Evolutionary conservation across 2,888 invertebrate species (phyloP), one percentile per base, ranked within the genome.

Genomic region (Stenolophus ochropezus): DNA sequence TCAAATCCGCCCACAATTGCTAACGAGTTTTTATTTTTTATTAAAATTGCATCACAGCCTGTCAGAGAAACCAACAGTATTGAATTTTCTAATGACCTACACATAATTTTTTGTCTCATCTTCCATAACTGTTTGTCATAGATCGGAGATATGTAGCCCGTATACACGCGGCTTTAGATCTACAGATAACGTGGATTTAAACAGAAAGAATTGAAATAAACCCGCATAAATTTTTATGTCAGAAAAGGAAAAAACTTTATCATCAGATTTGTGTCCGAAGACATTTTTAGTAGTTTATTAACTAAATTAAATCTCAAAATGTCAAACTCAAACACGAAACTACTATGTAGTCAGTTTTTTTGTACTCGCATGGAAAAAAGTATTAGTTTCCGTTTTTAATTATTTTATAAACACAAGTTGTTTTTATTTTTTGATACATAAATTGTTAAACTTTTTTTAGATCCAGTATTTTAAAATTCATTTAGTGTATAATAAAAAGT

Each of bases 1-100:
- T 75, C 25, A 75, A 53, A 53, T 27, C 49, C 74, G 74, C 74
- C 74, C 53, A 75, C 74, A 75, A 75, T 25, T 20, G 74, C 74
- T 75, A 75, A 75, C 53, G 27, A 75, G 51, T 75, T 51, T 74
- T 53, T 75, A 23, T 23, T 75, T 53, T 75, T 51, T 75, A 53
- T 75, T 53, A 49, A 75, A 75, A 49, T 75, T 75, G 74, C 74
- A 75, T 75, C 74, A 75, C 21, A 74, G 11, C 21, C 18, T 42
- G 69, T 33, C 69, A 61, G 61, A 61, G 61, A 61, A 61, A 61
- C 61, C 23, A 53, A 53, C 23, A 61, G 23, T 25, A 61, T 25
- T 61, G 61, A 61, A 61, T 61, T 61, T 61, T 61, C 21, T 61
- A 61, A 61, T 61, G 25, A 61, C 61, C 61, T 61, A 61, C 23